Percentiles rank a stretch among this genome's conserved stretches.
Conservation (phyloP, 2,888 invertebrate species). For the Aromia moschata region DNA sequence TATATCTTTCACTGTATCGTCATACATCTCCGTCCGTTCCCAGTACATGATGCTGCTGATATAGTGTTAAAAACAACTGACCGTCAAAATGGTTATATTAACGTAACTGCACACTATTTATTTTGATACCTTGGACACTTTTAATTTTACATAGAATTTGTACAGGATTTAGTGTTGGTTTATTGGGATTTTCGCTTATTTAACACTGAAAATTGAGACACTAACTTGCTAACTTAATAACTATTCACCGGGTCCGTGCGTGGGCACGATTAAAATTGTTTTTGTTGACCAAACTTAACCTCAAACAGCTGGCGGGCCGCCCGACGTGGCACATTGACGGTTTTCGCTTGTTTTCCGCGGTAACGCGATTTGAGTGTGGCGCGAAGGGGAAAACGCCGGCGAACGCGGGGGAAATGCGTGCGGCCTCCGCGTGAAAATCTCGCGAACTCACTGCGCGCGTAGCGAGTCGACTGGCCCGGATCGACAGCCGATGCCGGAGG, state of each 20-base stretch:
- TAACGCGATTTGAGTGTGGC: slow-evolving; percentile 4
- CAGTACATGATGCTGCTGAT: too few relatives aligned
- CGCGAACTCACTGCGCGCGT: slow-evolving; percentile 56
- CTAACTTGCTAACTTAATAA: too few relatives aligned
- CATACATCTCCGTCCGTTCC: neutral
- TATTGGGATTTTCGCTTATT: too few relatives aligned
- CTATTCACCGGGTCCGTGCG: too few relatives aligned
- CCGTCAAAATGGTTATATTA: too few relatives aligned
- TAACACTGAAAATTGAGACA: too few relatives aligned
- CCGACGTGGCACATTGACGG: neutral
- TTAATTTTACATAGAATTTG: too few relatives aligned
- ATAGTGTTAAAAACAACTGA: too few relatives aligned
- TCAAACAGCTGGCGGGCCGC: neutral
- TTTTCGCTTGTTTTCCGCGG: neutral
- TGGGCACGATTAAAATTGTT: slow-evolving; percentile 3
- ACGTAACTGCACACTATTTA: too few relatives aligned
- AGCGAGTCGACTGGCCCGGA: slow-evolving; percentile 58
- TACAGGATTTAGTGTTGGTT: too few relatives aligned
- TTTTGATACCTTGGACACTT: too few relatives aligned
- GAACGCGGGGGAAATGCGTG: slow-evolving; percentile 20
- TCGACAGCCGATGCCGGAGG: slow-evolving; percentile 60
- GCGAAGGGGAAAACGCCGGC: slow-evolving; percentile 12
- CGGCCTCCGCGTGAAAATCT: slow-evolving; percentile 25
- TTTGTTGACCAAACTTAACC: slow-evolving; percentile 18
- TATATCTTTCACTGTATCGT: slow-evolving; percentile 12